A percentile compares a stretch with the other conserved stretches of the same genome.
phyloP scores from a whole-genome alignment of 2,888 invertebrate species.

The Pristionchus japonicus region DNA sequence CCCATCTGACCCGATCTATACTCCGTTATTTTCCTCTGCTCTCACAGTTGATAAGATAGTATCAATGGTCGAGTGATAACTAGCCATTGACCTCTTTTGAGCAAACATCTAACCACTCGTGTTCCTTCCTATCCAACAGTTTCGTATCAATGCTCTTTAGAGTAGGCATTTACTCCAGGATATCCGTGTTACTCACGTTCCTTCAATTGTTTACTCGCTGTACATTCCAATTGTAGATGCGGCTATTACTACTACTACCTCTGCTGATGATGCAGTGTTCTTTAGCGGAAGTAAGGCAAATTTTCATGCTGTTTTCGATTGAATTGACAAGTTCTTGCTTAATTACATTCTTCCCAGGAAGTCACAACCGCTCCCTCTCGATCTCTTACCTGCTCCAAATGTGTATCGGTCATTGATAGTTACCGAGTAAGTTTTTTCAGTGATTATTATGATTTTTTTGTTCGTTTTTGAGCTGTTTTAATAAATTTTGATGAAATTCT shows the following conservation, averaged over 20 bases:
- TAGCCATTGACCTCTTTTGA: background rate
- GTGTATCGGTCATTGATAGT: background rate
- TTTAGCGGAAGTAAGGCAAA: too few species aligned
- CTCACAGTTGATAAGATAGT: background rate
- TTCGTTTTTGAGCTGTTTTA: too few species aligned
- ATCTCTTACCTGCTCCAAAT: background rate
- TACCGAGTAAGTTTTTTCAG: background rate
- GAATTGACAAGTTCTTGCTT: background rate
- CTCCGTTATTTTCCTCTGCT: background rate
- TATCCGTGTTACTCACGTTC: background rate
- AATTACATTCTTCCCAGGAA: background rate
- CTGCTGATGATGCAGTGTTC: too few species aligned
- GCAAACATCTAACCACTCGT: too few species aligned
- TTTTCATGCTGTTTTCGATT: background rate
- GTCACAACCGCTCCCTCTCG: background rate
- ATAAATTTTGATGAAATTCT: background rate
- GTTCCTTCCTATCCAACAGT: background rate
- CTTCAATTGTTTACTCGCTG: too few species aligned
- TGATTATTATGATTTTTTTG: too few species aligned
- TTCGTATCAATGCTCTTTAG: background rate
- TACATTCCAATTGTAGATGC: too few species aligned
- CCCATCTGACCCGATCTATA: background rate
- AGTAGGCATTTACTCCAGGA: background rate
- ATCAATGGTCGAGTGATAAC: constrained; percentile 1
- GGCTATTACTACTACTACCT: too few species aligned